phyloP scores from a whole-genome alignment of 2,797 vertebrate genomes.

The Typhlichthys subterraneus region DNA sequence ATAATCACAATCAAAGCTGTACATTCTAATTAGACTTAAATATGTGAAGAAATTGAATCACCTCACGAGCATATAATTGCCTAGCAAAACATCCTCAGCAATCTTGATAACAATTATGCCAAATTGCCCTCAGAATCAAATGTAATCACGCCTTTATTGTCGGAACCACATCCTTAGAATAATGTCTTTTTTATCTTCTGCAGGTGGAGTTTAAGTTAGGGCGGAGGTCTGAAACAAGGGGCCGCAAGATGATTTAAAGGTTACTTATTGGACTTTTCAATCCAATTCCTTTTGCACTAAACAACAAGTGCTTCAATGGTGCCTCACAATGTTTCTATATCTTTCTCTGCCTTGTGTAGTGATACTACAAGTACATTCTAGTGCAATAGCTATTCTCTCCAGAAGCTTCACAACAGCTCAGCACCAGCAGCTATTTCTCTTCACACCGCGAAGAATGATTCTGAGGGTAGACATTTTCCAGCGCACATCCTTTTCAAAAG shows the following conservation, averaged over 20 bases:
- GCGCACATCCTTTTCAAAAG: slow-evolving; percentile 44
- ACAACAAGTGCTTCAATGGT: too few relatives aligned
- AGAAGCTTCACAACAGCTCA: too few relatives aligned
- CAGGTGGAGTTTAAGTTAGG: slow-evolving; percentile 22
- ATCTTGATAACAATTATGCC: slow-evolving; percentile 48
- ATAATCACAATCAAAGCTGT: slow-evolving; percentile 54
- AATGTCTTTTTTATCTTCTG: slow-evolving; percentile 5
- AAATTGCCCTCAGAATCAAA: slow-evolving; percentile 25
- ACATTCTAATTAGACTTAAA: slow-evolving; percentile 59
- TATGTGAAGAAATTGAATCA: slow-evolving; percentile 57
- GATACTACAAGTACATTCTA: too few relatives aligned
- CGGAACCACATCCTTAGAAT: slow-evolving; percentile 13
- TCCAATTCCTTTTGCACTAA: too few relatives aligned
- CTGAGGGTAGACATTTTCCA: slow-evolving; percentile 40
- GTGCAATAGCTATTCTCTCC: too few relatives aligned
- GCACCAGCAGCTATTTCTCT: too few relatives aligned
- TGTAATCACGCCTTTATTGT: slow-evolving; percentile 27
- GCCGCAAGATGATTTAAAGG: neutral
- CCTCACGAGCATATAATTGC: slow-evolving; percentile 43
- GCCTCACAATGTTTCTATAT: too few relatives aligned
- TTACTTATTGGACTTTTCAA: too few relatives aligned
- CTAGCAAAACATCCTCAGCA: slow-evolving; percentile 42
- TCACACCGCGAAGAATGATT: slow-evolving; percentile 34
- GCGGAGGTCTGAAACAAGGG: slow-evolving; percentile 30
- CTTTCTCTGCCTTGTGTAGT: too few relatives aligned